Conservation (phyloP, 2,113 vertebrate species). For the Microtus richardsoni region DNA sequence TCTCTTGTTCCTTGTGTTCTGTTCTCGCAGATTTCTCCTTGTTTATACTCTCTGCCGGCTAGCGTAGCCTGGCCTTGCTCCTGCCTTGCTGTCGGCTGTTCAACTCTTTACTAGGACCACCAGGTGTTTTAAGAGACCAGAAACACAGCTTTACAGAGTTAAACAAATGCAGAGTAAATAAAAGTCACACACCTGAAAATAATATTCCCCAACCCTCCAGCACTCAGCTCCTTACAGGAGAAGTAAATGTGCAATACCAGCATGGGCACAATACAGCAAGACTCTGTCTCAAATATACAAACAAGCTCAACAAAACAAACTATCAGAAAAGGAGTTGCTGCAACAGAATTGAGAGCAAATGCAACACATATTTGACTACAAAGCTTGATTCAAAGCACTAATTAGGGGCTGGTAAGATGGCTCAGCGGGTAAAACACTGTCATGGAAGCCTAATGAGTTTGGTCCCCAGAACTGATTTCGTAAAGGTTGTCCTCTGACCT, state of each 20-base stretch:
- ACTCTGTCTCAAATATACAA: background rate
- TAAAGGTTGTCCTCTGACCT: background rate
- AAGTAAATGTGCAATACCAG: background rate
- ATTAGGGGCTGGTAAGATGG: background rate
- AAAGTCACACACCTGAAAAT: too few species aligned
- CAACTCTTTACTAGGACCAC: too few species aligned
- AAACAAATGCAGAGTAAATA: too few species aligned
- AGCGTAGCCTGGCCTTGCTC: too few species aligned
- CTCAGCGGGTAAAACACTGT: background rate
- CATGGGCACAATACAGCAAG: background rate
- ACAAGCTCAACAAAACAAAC: background rate
- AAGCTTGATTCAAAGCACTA: background rate
- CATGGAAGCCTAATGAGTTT: background rate
- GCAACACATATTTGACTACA: background rate
- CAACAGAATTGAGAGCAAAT: background rate
- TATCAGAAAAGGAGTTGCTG: background rate
- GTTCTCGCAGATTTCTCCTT: too few species aligned
- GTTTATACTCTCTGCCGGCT: too few species aligned
- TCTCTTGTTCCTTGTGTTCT: too few species aligned
- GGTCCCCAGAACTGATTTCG: background rate
- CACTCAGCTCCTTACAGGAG: background rate
- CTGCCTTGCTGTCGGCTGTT: too few species aligned
- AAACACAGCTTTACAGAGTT: too few species aligned
- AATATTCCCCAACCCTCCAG: background rate
- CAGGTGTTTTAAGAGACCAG: too few species aligned